Evolutionary conservation across 2,797 vertebrate genomes (phyloP), one percentile per base, ranked within the genome.

Genomic region (Hyperoplus immaculatus): DNA sequence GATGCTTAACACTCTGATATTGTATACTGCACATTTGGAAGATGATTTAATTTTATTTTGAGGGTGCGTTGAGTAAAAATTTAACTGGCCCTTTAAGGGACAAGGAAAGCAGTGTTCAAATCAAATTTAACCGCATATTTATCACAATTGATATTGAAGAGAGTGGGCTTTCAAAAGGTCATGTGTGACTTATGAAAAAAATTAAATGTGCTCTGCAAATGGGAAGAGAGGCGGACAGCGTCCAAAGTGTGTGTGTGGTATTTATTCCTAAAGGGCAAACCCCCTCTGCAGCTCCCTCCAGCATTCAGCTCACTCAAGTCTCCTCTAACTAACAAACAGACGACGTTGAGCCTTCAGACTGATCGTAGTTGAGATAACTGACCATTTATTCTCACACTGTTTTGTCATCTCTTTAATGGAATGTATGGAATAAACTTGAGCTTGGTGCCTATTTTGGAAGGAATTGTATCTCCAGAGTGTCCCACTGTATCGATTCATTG

Each of bases 241-340:
- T 54, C 56, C 36, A 50, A 58, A 59, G 56, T 77, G 14, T 45
- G 14, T 41, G 4, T 72, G 38, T 72, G 41, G 15, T 69, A 46
- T 60, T 84, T 79, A 80, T 73, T 80, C 65, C 54, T 81, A 84
- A 91, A 89, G 89, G 84, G 80, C 84, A 90, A 29, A 29, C 67
- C 71, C 57, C 51, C 38, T 55, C 51, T 41, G 2, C 0, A 62
- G n/a, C 51, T 65, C 64, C 57, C 42, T 63, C 46, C 69, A 74
- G 16, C 60, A 43, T 54, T 75, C 58, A 76, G 53, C 55, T 78
- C 61, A 41, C 29, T 78, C 43, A 60, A 58, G 51, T 75, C 70
- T 59, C 64, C 18, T 9, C 53, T 59, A 77, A 81, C 79, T 74
- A 75, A 75, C 51, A 13, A 72, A 15, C 15, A 12, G n/a, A 29